A percentile compares a stretch with the other conserved stretches of the same genome.
Evolutionary conservation across 2,113 vertebrate genomes (phyloP).

Genomic region (Ictalurus punctatus): DNA sequence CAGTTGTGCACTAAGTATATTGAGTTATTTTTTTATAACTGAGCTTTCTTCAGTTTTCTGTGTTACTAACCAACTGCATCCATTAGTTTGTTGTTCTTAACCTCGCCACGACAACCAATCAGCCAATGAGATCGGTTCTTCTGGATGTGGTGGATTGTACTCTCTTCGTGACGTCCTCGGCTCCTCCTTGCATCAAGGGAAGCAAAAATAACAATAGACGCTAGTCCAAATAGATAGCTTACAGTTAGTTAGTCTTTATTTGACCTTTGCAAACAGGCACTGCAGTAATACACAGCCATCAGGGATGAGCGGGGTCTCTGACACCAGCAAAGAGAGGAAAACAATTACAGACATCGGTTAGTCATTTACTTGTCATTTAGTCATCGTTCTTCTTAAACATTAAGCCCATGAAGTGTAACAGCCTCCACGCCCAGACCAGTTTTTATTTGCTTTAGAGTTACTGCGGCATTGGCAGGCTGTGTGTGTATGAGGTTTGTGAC

Average conservation of each 20-base stretch:
- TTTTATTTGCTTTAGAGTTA: conserved; percentile 6
- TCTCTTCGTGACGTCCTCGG: conserved; percentile 55
- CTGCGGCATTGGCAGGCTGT: not conserved
- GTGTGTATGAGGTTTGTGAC: not conserved
- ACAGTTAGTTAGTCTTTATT: not conserved
- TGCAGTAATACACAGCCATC: conserved; percentile 4
- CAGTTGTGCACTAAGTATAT: not conserved
- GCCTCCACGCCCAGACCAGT: conserved; percentile 21
- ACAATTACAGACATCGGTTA: not conserved
- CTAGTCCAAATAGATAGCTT: not conserved
- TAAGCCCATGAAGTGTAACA: not conserved
- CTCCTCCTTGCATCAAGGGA: not conserved
- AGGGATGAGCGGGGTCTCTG: not conserved
- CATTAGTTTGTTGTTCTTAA: conserved; percentile 45
- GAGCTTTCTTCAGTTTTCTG: conserved; percentile 10
- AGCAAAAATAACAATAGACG: not conserved
- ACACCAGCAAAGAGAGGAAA: not conserved
- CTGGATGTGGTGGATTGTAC: conserved; percentile 74
- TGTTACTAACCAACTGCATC: conserved; percentile 62
- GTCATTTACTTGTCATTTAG: not conserved
- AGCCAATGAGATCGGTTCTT: conserved; percentile 65
- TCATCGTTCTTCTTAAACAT: conserved; percentile 5
- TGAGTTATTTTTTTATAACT: no score
- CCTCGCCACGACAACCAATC: conserved; percentile 78
- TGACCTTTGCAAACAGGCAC: conserved; percentile 33